Conservation (phyloP, 2,113 vertebrate species). For the Pampusana beccarii region DNA sequence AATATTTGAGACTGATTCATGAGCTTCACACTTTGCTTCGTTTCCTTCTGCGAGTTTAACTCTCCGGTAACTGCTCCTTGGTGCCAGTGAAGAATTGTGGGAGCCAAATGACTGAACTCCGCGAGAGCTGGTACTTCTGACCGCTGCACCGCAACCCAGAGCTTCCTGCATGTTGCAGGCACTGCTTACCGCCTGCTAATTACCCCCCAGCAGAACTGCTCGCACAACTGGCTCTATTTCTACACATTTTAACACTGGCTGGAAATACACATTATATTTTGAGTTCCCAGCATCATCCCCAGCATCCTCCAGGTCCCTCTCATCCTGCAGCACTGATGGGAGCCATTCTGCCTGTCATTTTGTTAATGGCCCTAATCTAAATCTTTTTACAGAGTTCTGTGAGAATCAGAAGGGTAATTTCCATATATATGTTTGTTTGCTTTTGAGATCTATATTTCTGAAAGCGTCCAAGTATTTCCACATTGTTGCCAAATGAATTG, state of each 20-base stretch:
- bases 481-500: neutral
- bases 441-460: neutral
- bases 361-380: neutral
- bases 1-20: neutral
- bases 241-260: neutral
- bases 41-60: neutral
- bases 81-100: neutral
- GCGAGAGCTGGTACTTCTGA: accelerated
- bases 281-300: neutral
- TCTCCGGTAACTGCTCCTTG: neutral
- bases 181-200: too few species aligned
- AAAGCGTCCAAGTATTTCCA: neutral
- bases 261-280: accelerated
- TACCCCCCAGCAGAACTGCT: accelerated
- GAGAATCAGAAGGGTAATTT: neutral
- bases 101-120: accelerated
- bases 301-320: too few species aligned
- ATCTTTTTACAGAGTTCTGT: neutral
- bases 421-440: neutral
- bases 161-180: too few species aligned
- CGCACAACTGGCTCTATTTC: neutral
- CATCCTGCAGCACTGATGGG: neutral
- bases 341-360: neutral
- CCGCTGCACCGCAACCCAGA: accelerated
- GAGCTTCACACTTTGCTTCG: neutral